These are phyloP conservation scores for Otolemur crassicaudatus DNA, from an alignment of 2,797 vertebrate species.

Conservation along the genomic window DNA sequence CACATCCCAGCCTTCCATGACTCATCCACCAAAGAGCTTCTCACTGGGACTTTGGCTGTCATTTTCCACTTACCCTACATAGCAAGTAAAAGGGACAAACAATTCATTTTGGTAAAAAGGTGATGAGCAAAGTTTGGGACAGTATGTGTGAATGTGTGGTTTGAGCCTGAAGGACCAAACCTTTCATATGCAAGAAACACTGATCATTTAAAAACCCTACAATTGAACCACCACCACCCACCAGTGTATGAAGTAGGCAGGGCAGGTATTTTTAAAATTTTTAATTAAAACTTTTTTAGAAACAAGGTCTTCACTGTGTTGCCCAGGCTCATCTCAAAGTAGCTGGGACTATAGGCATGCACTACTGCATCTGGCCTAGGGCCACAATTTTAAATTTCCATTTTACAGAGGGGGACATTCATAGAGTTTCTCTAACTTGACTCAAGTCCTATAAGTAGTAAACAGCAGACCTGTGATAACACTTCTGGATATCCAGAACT, in stretches of 20 bases:
- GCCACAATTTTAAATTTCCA: background rate
- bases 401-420: background rate
- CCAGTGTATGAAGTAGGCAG: background rate
- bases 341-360: background rate
- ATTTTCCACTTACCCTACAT: background rate
- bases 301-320: background rate
- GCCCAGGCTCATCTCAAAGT: background rate
- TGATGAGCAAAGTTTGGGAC: background rate
- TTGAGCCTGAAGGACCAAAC: background rate
- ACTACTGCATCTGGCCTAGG: background rate
- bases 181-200: background rate
- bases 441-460: background rate
- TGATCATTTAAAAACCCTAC: background rate
- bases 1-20: background rate
- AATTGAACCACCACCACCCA: rapidly evolving
- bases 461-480: background rate
- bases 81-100: background rate
- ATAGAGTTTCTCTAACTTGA: background rate
- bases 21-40: background rate
- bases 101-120: background rate
- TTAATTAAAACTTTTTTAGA: background rate
- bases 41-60: background rate
- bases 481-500: background rate
- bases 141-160: background rate
- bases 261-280: background rate